phyloP scores from a whole-genome alignment of 2,113 vertebrate genomes.

The Hepsetus odoe region DNA sequence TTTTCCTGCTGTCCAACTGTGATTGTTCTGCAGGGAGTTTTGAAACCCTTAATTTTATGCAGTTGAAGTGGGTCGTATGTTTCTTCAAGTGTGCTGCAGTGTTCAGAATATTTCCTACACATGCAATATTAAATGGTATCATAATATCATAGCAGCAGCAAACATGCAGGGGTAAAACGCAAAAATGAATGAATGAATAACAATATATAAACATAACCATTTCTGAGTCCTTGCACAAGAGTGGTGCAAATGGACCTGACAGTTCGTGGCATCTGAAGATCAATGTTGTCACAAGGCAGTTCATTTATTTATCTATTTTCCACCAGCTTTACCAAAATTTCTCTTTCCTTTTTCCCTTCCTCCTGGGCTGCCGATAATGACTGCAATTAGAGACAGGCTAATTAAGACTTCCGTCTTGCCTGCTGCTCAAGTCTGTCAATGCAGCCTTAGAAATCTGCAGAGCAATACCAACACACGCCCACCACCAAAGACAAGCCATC shows the following conservation, averaged over 20 bases:
- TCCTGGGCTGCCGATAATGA: conserved; percentile 31
- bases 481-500: neutral
- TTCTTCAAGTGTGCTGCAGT: too few species aligned
- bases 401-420: conserved; percentile 39
- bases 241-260: neutral
- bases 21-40: neutral
- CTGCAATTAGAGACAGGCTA: conserved; percentile 22
- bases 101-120: too few species aligned
- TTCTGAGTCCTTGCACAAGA: too few species aligned
- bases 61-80: too few species aligned
- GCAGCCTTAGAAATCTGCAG: neutral
- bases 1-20: neutral
- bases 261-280: neutral
- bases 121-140: too few species aligned
- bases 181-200: too few species aligned
- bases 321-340: conserved; percentile 10
- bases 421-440: conserved; percentile 20
- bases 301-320: neutral
- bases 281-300: neutral
- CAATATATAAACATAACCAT: too few species aligned
- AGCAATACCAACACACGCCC: neutral
- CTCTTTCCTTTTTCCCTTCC: neutral
- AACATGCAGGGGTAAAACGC: too few species aligned
- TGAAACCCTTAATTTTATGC: neutral
- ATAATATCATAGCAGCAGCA: too few species aligned